phyloP scores from a whole-genome alignment of 35 echinoderm and acorn worm genomes.

The Nesometra sesokonis region DNA sequence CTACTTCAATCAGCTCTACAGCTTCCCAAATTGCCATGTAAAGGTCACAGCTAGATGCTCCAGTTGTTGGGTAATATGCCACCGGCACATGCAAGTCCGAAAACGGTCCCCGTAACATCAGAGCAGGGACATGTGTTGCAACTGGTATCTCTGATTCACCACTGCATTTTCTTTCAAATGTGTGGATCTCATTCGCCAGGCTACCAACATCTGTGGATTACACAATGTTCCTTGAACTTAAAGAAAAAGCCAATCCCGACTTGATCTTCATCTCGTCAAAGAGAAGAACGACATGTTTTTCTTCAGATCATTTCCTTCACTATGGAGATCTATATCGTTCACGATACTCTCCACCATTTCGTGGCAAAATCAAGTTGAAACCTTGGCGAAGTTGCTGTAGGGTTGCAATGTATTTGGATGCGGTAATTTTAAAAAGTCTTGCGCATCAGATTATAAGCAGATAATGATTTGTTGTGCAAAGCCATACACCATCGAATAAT shows the following conservation, averaged over 20 bases:
- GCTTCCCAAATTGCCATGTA: neutral
- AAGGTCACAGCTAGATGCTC: neutral
- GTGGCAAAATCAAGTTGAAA: conserved; percentile 8
- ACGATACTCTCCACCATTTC: conserved; percentile 2
- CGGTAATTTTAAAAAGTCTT: conserved; percentile 35
- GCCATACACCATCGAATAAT: conserved; percentile 52
- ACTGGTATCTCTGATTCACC: no score
- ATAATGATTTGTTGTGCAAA: conserved; percentile 38
- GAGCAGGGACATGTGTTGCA: no score
- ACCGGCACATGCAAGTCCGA: neutral
- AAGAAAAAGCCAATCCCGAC: conserved; percentile 28
- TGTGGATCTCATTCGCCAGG: no score
- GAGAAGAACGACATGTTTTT: conserved; percentile 24
- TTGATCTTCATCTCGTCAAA: conserved; percentile 59
- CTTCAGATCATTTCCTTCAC: neutral
- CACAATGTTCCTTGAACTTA: conserved; percentile 3
- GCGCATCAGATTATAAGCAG: conserved; percentile 40
- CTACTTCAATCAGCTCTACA: neutral
- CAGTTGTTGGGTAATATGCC: neutral
- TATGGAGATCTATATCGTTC: conserved; percentile 2
- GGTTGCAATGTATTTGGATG: conserved; percentile 32
- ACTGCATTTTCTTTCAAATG: no score
- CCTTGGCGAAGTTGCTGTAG: conserved; percentile 40
- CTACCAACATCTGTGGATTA: neutral
- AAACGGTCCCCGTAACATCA: no score